phyloP scores from a whole-genome alignment of 2,113 vertebrate genomes.

The Hoplias malabaricus region DNA sequence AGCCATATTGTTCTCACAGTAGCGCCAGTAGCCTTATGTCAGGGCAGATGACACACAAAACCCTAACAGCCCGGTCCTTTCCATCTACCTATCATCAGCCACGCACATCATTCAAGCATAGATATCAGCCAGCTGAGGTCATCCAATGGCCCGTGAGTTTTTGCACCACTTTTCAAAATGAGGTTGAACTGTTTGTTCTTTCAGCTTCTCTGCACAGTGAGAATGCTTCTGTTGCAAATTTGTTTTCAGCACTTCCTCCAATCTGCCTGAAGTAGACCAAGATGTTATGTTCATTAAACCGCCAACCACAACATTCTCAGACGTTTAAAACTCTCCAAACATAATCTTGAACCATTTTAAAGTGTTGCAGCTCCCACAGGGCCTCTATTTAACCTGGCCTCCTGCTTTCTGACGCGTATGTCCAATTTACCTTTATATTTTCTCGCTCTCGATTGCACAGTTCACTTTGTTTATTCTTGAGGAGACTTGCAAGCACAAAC shows the following conservation, averaged over 20 bases:
- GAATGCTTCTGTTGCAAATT: slow-evolving; percentile 47
- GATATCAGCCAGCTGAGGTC: not conserved
- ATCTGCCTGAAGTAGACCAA: slow-evolving; percentile 52
- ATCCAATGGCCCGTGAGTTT: not conserved
- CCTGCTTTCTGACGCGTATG: slow-evolving; percentile 43
- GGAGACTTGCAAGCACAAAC: slow-evolving; percentile 12
- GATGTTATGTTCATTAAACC: slow-evolving; percentile 57
- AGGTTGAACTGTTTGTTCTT: slow-evolving; percentile 38
- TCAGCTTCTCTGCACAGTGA: slow-evolving; percentile 46
- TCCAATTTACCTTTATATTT: slow-evolving; percentile 53
- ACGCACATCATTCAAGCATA: not conserved
- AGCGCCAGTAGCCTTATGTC: not conserved
- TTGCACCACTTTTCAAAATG: not conserved
- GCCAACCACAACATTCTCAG: slow-evolving; percentile 63
- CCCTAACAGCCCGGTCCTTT: not conserved
- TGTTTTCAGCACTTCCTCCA: slow-evolving; percentile 49
- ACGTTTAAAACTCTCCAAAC: slow-evolving; percentile 58
- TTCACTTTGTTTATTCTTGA: not conserved
- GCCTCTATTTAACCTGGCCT: slow-evolving; percentile 47
- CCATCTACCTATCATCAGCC: not conserved
- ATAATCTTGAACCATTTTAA: slow-evolving; percentile 57
- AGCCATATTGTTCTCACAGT: slow-evolving; percentile 3
- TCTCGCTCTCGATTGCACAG: slow-evolving; percentile 22
- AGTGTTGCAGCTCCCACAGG: slow-evolving; percentile 54
- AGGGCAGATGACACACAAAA: slow-evolving; percentile 2